phyloP scores from a whole-genome alignment of 2,797 vertebrate genomes.

The Phaenicophaeus curvirostris region DNA sequence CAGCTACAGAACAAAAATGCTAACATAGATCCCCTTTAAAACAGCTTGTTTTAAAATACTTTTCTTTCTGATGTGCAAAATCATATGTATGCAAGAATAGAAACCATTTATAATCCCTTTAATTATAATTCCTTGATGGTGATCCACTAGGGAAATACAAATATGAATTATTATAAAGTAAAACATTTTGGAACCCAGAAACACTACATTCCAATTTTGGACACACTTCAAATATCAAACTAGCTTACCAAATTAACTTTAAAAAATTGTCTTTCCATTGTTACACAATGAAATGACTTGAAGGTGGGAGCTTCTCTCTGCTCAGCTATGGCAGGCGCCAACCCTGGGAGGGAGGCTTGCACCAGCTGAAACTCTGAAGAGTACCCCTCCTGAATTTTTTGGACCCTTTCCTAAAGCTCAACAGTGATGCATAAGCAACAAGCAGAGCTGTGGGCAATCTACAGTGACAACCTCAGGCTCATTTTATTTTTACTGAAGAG shows the following conservation, averaged over 20 bases:
- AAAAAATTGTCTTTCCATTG: not conserved
- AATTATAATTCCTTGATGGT: not conserved
- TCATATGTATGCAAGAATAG: not conserved
- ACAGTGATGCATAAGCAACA: not conserved
- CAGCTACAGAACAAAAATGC: not conserved
- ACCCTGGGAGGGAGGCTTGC: not conserved
- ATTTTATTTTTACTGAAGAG: not conserved
- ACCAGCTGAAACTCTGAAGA: not conserved
- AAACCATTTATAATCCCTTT: not conserved
- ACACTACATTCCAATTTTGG: not conserved
- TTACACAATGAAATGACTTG: not conserved
- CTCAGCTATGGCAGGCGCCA: not conserved
- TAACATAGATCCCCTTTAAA: not conserved
- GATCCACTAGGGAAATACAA: not conserved
- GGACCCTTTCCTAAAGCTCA: not conserved
- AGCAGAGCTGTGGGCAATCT: not conserved
- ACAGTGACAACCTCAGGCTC: not conserved
- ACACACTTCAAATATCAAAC: not conserved
- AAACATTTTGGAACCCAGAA: constrained; percentile 8
- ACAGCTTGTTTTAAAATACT: not conserved
- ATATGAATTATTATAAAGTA: not conserved
- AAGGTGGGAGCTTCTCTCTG: not conserved
- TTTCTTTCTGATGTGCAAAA: not conserved
- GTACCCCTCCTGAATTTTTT: not conserved
- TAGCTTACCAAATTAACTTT: not conserved